Evolutionary conservation across 2,113 vertebrate genomes (phyloP), one percentile per base, ranked within the genome.

Genomic region (Ornithorhynchus anatinus): DNA sequence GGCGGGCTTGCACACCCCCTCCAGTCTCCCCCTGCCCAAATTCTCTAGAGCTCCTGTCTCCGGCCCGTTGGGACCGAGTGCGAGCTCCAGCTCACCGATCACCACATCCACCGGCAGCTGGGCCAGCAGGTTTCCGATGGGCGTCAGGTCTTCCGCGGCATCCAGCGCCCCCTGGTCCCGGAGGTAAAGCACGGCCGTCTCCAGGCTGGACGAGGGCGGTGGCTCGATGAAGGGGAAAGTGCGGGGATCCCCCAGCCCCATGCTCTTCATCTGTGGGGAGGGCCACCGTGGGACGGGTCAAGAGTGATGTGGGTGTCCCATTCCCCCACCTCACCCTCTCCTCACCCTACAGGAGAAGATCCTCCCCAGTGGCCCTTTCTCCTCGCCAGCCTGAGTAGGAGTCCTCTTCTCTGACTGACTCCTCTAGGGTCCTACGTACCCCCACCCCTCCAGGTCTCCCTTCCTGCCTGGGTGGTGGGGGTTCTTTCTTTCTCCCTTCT

Each of bases 231-330:
- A 99, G 16, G 94, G 84, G 67, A 99, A 99, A 50, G 88, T 91
- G 2, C 94, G 91, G 3, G 97, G 97, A 82, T 98, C 95, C 2
- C 96, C 96, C 32, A 99, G 76, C 2, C 69, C 78, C 97, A 99
- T 98, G 73, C 95, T 97, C 86, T 97, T 98, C 93, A 99, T 95
- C 97, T 99, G 85, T n/a, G n/a, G n/a, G n/a, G n/a, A n/a, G n/a
- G n/a, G n/a, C n/a, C n/a, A n/a, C n/a, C n/a, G n/a, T n/a, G 43
- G 63, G 13, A n/a, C 60, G 10, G 17, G 38, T 27, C 17, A 16
- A 1, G 10, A n/a, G 23, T 7, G 19, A 13, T 5, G 17, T 23
- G n/a, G 25, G 27, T 19, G 32, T 6, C 13, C 9, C 3, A 20
- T 17, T 3, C 15, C 8, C 3, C 15, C 6, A 15, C 42, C n/a